Conservation (phyloP, 2,888 invertebrate species). For the Caenorhabditis sinica region DNA sequence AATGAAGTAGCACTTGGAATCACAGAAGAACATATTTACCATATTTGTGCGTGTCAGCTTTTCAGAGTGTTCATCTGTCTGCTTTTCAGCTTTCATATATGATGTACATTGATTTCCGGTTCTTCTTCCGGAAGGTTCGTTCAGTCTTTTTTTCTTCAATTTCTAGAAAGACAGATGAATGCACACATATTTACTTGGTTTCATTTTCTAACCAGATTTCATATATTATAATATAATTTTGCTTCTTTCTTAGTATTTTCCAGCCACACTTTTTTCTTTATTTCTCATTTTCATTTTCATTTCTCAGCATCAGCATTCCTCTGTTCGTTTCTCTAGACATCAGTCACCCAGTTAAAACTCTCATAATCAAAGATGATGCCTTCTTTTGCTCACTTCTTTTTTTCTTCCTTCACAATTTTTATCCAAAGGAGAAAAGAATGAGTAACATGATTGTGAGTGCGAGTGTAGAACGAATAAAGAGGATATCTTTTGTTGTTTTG, state of each 20-base stretch:
- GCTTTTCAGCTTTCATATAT: constrained; percentile 14
- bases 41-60: constrained; percentile 5
- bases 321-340: not conserved
- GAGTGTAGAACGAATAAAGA: constrained; percentile 59
- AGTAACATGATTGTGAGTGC: constrained; percentile 60
- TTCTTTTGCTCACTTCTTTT: constrained; percentile 4
- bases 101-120: constrained; percentile 33
- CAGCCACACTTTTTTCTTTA: constrained; percentile 3
- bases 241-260: not conserved
- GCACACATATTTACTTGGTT: constrained; percentile 35
- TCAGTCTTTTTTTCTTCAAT: constrained; percentile 29
- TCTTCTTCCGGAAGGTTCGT: constrained; percentile 20
- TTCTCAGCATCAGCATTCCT: not conserved
- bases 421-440: constrained; percentile 42
- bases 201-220: constrained; percentile 32
- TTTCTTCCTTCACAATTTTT: constrained; percentile 22
- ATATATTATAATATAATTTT: constrained; percentile 25
- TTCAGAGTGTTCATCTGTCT: constrained; percentile 4
- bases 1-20: constrained; percentile 52
- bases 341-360: constrained; percentile 18
- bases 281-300: constrained; percentile 4
- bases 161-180: constrained; percentile 16
- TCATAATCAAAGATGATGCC: constrained; percentile 30
- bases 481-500: constrained; percentile 61
- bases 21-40: constrained; percentile 32